phyloP scores from a whole-genome alignment of 2,888 invertebrate species.

The Eupithecia pulchellata region DNA sequence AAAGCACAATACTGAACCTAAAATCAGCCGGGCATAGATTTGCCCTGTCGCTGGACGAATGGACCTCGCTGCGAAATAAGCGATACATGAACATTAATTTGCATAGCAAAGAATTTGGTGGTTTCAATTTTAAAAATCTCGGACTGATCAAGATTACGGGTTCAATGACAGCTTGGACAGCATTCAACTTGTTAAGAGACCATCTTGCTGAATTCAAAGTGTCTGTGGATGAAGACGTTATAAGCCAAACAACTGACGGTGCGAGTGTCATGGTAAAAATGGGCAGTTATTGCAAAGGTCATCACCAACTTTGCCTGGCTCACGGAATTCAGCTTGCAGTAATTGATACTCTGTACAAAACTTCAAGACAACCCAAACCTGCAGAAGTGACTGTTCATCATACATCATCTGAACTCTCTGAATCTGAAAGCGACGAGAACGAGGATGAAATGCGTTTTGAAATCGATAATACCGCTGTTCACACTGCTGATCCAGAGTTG shows the following conservation, averaged over 20 bases:
- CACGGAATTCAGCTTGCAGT: slow-evolving; percentile 12
- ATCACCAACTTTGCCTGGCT: slow-evolving; percentile 15
- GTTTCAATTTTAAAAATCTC: slow-evolving; percentile 6
- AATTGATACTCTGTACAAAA: slow-evolving; percentile 9
- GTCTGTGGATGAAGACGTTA: slow-evolving; percentile 1
- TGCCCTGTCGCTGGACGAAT: slow-evolving; percentile 6
- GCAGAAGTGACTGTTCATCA: slow-evolving; percentile 6
- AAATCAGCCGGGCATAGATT: not conserved
- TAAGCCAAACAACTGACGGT: slow-evolving; percentile 5
- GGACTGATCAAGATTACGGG: slow-evolving; percentile 8
- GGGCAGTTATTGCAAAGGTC: not conserved
- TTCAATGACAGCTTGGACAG: not conserved
- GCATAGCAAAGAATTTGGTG: not conserved
- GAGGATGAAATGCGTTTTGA: not conserved
- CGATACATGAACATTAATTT: slow-evolving; percentile 3
- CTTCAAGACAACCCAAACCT: not conserved
- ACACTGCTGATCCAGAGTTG: too few species aligned
- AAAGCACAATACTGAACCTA: not conserved
- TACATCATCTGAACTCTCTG: slow-evolving; percentile 10
- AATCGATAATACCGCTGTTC: slow-evolving; percentile 4
- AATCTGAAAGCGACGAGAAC: slow-evolving; percentile 5
- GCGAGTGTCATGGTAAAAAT: slow-evolving; percentile 12
- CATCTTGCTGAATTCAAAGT: not conserved
- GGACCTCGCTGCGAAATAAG: slow-evolving; percentile 5
- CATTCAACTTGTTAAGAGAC: not conserved